Evolutionary conservation across 2,797 vertebrate genomes (phyloP).

Genomic region (Betta splendens): DNA sequence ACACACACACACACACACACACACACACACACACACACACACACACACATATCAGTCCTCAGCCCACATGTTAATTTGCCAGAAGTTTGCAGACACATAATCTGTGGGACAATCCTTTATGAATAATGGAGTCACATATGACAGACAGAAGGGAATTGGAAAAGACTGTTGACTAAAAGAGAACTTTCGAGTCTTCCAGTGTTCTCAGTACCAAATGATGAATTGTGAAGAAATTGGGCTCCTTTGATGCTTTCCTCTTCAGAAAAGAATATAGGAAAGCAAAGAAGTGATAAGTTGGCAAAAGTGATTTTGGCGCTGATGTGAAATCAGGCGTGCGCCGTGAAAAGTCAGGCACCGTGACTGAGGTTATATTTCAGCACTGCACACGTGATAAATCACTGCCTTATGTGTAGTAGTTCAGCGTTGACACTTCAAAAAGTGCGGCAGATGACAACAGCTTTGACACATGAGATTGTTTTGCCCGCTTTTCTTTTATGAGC

Average conservation of each 20-base stretch:
- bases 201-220: conserved; percentile 15
- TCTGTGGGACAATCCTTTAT: conserved; percentile 48
- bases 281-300: neutral
- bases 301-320: conserved; percentile 8
- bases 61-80: conserved; percentile 50
- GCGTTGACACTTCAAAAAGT: neutral
- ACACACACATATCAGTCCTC: conserved; percentile 12
- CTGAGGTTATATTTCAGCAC: neutral
- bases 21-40: neutral
- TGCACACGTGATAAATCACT: neutral
- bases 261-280: neutral
- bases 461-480: neutral
- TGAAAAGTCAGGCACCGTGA: neutral
- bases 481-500: neutral
- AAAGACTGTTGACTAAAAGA: conserved; percentile 1
- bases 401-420: neutral
- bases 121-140: conserved; percentile 62
- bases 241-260: conserved; percentile 1
- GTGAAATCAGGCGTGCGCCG: neutral
- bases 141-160: conserved; percentile 40
- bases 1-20: conserved; percentile 2
- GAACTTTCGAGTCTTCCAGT: conserved; percentile 21
- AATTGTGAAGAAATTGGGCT: conserved; percentile 10
- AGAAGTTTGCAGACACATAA: conserved; percentile 50
- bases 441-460: neutral